Conservation (phyloP, 2,113 vertebrate genomes). For the Tamias sibiricus region DNA sequence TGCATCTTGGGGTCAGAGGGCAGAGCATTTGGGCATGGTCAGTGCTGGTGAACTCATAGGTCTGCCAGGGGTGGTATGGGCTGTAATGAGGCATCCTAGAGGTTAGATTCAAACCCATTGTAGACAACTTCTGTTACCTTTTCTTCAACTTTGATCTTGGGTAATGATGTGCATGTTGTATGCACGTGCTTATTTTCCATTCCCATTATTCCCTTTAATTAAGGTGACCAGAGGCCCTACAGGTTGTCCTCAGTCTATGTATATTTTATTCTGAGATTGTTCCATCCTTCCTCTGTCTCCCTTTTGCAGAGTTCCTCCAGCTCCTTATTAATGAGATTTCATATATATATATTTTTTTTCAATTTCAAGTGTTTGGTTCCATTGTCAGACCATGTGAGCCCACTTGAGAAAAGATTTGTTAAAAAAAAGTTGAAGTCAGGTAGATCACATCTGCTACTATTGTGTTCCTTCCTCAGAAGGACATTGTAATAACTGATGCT, state of each 20-base stretch:
- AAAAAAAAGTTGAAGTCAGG: background rate
- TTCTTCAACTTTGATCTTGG: background rate
- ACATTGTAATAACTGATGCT: background rate
- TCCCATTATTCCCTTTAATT: background rate
- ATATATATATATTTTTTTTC: background rate
- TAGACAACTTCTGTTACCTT: background rate
- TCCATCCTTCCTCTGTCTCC: background rate
- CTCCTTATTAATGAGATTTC: conserved; percentile 29
- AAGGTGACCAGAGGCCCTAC: background rate
- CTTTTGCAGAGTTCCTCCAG: background rate
- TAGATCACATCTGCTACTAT: background rate
- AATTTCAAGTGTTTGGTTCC: background rate
- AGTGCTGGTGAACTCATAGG: background rate
- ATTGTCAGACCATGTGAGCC: background rate
- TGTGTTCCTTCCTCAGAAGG: background rate
- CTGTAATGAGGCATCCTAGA: background rate
- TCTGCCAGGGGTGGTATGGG: background rate
- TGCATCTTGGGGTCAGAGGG: background rate
- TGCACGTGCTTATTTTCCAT: background rate
- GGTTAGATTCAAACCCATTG: background rate
- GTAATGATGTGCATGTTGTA: background rate
- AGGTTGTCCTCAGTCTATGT: background rate
- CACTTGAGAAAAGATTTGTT: background rate
- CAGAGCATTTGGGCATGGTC: background rate
- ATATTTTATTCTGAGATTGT: background rate